Evolutionary conservation across 2,113 vertebrate genomes (phyloP).

Genomic region (Carettochelys insculpta): DNA sequence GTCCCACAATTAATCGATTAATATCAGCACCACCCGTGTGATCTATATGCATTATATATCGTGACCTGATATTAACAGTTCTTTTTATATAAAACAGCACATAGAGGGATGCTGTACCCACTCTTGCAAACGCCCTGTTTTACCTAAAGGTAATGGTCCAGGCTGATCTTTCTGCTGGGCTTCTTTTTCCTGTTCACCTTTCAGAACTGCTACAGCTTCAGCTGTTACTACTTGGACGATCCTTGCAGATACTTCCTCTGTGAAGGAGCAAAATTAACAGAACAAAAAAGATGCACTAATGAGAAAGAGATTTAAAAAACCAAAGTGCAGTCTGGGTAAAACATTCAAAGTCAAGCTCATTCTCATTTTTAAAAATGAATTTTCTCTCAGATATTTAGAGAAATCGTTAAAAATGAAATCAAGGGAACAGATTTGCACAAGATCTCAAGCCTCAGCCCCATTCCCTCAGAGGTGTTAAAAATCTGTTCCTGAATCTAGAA

Average conservation of each 20-base stretch:
- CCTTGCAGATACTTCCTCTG: slow-evolving; percentile 97
- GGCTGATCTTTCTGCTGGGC: slow-evolving; percentile 84
- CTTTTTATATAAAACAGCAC: not conserved
- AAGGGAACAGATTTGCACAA: not conserved
- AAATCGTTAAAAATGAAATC: not conserved
- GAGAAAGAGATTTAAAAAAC: not conserved
- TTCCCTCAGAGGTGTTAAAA: not conserved
- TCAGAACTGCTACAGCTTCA: slow-evolving; percentile 96
- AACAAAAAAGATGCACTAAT: slow-evolving; percentile 40
- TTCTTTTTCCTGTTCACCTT: slow-evolving; percentile 93
- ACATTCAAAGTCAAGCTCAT: not conserved
- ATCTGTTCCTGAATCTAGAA: not conserved
- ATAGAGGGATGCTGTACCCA: not conserved
- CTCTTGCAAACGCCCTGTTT: slow-evolving; percentile 36
- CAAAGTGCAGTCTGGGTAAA: not conserved
- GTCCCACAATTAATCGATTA: not conserved
- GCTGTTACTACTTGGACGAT: slow-evolving; percentile 99
- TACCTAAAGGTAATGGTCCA: slow-evolving; percentile 92
- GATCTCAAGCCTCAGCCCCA: not conserved
- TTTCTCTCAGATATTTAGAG: not conserved
- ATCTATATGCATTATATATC: not conserved
- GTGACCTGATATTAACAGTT: not conserved
- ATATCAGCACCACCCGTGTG: fast-evolving
- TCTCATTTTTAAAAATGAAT: not conserved
- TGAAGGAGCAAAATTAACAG: slow-evolving; percentile 59